These are phyloP conservation scores for Thelaira solivaga DNA, from an alignment of 2,888 invertebrate species.

Conservation along the genomic window DNA sequence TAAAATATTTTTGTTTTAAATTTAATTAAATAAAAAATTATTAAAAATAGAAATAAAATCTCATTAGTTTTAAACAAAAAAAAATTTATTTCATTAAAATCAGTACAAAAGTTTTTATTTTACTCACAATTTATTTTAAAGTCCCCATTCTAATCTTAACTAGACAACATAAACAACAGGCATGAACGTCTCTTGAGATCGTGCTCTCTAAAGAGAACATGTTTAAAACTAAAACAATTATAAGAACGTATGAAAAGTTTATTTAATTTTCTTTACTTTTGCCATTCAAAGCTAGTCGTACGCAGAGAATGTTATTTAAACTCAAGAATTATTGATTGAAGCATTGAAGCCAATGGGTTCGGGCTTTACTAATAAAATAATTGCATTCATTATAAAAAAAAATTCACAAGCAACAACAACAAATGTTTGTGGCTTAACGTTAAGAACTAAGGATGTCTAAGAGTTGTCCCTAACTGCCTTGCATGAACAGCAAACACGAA, in stretches of 20 bases:
- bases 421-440: not conserved
- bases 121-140: no score
- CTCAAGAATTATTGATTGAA: constrained; percentile 61
- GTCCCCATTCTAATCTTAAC: no score
- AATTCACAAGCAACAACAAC: not conserved
- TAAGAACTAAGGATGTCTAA: not conserved
- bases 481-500: constrained; percentile 14
- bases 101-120: no score
- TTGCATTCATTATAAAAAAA: constrained; percentile 54
- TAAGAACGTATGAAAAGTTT: not conserved
- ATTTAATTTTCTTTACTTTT: not conserved
- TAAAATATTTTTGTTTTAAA: no score
- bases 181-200: not conserved
- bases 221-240: constrained; percentile 3
- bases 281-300: not conserved
- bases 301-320: not conserved
- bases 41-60: no score
- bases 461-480: constrained; percentile 54
- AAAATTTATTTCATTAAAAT: no score
- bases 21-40: no score
- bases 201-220: not conserved
- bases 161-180: no score
- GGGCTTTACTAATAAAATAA: constrained; percentile 63
- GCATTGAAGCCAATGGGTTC: constrained; percentile 59
- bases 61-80: no score